Evolutionary conservation across 2,113 vertebrate genomes (phyloP).

Genomic region (Tauraco erythrolophus): DNA sequence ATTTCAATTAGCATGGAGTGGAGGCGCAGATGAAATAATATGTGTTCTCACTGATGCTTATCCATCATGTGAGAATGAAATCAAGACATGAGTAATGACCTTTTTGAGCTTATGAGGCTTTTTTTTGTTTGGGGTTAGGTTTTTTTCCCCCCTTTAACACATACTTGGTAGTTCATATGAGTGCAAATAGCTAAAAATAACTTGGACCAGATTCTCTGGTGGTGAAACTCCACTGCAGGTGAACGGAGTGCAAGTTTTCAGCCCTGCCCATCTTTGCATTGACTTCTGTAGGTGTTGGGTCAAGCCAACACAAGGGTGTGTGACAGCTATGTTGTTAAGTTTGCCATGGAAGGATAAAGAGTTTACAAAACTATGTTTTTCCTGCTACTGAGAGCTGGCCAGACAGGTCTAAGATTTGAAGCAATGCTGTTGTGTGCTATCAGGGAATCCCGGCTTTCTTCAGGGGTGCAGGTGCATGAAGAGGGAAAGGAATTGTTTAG

Average conservation of each 20-base stretch:
- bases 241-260: neutral
- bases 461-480: neutral
- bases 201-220: neutral
- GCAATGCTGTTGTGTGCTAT: neutral
- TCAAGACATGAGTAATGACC: neutral
- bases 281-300: neutral
- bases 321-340: neutral
- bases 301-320: neutral
- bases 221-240: neutral
- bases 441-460: neutral
- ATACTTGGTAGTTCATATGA: neutral
- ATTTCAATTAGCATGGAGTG: slow-evolving; percentile 21
- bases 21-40: neutral
- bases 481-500: neutral
- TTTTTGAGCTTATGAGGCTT: neutral
- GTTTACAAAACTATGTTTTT: neutral
- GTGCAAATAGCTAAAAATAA: neutral
- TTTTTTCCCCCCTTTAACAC: neutral
- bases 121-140: neutral
- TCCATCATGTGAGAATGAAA: slow-evolving; percentile 21
- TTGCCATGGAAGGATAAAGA: neutral
- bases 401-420: neutral
- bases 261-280: neutral
- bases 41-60: neutral
- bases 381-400: neutral